Conservation (phyloP, 2,797 vertebrate species). For the Onychomys arenicola region DNA sequence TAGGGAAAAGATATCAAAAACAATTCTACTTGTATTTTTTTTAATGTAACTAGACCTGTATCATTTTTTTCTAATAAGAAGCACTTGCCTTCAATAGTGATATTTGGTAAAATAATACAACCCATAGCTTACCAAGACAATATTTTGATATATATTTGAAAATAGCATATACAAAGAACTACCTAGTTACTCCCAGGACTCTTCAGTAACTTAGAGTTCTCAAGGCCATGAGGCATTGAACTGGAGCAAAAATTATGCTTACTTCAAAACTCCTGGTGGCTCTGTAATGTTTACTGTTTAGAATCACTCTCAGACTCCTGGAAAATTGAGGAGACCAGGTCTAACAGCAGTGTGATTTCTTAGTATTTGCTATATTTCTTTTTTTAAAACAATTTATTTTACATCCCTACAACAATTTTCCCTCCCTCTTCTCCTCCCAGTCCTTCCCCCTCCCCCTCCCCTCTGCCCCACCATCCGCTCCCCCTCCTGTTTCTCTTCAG, state of each 20-base stretch:
- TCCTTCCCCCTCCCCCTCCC: background rate
- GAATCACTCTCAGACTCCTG: background rate
- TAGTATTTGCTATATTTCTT: background rate
- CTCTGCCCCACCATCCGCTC: background rate
- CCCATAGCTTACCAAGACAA: background rate
- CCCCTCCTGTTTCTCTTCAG: background rate
- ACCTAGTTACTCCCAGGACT: background rate
- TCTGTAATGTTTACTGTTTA: background rate
- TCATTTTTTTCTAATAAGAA: background rate
- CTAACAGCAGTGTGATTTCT: background rate
- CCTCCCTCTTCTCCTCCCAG: background rate
- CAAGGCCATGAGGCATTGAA: background rate
- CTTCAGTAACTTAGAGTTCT: background rate
- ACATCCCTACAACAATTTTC: background rate
- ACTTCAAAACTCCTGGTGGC: too few relatives aligned
- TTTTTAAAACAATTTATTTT: background rate
- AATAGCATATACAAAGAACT: background rate
- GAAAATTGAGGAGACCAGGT: background rate
- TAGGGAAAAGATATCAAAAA: background rate
- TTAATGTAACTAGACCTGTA: background rate
- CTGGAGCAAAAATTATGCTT: background rate
- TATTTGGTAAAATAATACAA: background rate
- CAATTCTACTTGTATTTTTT: background rate
- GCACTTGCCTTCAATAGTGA: background rate
- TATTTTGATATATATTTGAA: background rate